These are phyloP conservation scores for Pelagia noctiluca DNA, from an alignment of 30 jellyfish, hydroid and myxozoan species.

Conservation along the genomic window DNA sequence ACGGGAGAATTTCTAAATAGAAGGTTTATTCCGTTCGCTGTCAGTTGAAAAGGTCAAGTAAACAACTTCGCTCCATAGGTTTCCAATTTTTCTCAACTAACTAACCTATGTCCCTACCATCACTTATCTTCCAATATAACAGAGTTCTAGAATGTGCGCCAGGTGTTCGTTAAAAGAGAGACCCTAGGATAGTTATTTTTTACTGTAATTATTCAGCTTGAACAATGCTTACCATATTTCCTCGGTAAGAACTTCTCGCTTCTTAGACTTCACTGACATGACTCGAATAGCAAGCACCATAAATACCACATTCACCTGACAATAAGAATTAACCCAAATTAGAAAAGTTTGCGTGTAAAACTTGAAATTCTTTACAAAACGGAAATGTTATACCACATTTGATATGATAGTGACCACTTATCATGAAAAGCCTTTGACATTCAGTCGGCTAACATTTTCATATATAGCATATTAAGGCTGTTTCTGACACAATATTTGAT, in stretches of 20 bases:
- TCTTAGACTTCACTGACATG: constrained; percentile 69
- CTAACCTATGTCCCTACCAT: too few species aligned
- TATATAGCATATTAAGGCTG: neutral
- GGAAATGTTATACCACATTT: neutral
- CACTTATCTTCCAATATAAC: neutral
- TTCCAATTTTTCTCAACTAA: neutral
- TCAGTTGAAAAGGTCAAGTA: too few species aligned
- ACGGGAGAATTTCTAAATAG: too few species aligned
- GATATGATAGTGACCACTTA: neutral
- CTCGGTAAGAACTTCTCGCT: constrained; percentile 39
- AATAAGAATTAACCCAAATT: neutral
- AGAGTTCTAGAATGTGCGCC: neutral
- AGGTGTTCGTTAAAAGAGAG: neutral
- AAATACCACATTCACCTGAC: constrained; percentile 68
- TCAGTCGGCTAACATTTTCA: neutral
- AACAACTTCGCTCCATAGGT: neutral
- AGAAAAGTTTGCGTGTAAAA: too few species aligned
- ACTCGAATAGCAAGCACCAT: constrained; percentile 61
- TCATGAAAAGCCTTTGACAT: neutral
- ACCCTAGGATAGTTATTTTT: neutral
- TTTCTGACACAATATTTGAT: neutral
- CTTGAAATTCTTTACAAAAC: neutral
- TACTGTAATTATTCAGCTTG: neutral
- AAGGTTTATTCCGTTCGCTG: too few species aligned
- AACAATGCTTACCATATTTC: constrained; percentile 74